Percentiles rank a stretch among this genome's conserved stretches.
phyloP scores from a whole-genome alignment of 2,113 vertebrate genomes.

The Bothrops jararaca region DNA sequence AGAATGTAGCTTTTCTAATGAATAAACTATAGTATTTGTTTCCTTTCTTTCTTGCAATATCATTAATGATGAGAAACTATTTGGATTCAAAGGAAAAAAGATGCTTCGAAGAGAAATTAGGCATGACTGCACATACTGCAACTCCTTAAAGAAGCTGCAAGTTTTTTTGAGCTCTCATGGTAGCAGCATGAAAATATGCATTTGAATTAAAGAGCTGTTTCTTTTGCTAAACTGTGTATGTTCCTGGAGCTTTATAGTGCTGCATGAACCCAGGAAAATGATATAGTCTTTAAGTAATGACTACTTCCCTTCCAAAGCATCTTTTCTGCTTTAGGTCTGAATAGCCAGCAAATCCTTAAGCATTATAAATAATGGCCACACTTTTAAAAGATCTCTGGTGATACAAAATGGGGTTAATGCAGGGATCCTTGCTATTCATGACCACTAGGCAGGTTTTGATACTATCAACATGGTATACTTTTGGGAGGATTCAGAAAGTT shows the following conservation, averaged over 20 bases:
- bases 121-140: not conserved
- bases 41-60: not conserved
- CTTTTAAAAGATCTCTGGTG: not conserved
- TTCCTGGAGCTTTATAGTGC: not conserved
- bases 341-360: not conserved
- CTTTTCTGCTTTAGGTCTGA: not conserved
- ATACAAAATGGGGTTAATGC: not conserved
- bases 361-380: not conserved
- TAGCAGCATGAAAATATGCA: not conserved
- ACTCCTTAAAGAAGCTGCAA: not conserved
- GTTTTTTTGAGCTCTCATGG: not conserved
- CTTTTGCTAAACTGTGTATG: not conserved
- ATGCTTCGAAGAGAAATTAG: not conserved
- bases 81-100: not conserved
- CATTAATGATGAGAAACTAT: not conserved
- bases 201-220: not conserved
- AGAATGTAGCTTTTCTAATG: not conserved
- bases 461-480: not conserved
- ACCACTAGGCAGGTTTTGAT: not conserved
- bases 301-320: not conserved
- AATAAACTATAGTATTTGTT: not conserved
- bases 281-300: not conserved
- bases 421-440: not conserved
- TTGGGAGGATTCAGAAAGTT: not conserved
- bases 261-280: not conserved